phyloP scores from a whole-genome alignment of 2,888 invertebrate genomes.

The Eupithecia tripunctaria region DNA sequence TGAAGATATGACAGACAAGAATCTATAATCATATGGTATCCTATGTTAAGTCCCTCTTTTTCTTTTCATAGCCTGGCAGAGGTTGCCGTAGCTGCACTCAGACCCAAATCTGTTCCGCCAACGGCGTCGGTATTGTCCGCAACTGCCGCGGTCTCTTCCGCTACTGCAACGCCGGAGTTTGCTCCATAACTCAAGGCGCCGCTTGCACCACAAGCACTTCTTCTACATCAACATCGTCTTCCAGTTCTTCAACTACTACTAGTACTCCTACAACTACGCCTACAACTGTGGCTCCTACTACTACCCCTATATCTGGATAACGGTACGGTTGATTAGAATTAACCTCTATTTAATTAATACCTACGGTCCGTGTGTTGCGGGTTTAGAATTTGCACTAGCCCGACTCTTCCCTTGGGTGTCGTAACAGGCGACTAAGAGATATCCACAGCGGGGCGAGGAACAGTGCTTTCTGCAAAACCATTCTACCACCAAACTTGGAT shows the following conservation, averaged over 20 bases:
- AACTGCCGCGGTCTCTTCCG: conserved; percentile 54
- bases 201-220: conserved; percentile 48
- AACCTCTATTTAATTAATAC: neutral
- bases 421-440: too few relatives aligned
- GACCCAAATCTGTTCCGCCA: conserved; percentile 53
- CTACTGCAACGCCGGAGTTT: conserved; percentile 65
- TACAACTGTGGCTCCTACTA: conserved; percentile 11
- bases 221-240: conserved; percentile 37
- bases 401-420: too few relatives aligned
- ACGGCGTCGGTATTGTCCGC: conserved; percentile 53
- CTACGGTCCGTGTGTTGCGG: too few relatives aligned
- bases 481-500: too few relatives aligned
- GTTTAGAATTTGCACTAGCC: too few relatives aligned
- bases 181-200: conserved; percentile 58
- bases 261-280: conserved; percentile 21
- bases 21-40: neutral
- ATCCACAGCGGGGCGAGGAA: too few relatives aligned
- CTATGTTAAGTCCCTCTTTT: neutral
- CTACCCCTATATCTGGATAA: conserved; percentile 21
- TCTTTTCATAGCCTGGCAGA: conserved; percentile 38
- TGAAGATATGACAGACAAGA: too few relatives aligned
- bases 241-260: conserved; percentile 37
- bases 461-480: too few relatives aligned
- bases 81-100: conserved; percentile 56
- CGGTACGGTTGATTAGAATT: neutral